Base-by-base conservation (phyloP, 2,888 invertebrate genomes). In the Parnassius smintheus region DNA sequence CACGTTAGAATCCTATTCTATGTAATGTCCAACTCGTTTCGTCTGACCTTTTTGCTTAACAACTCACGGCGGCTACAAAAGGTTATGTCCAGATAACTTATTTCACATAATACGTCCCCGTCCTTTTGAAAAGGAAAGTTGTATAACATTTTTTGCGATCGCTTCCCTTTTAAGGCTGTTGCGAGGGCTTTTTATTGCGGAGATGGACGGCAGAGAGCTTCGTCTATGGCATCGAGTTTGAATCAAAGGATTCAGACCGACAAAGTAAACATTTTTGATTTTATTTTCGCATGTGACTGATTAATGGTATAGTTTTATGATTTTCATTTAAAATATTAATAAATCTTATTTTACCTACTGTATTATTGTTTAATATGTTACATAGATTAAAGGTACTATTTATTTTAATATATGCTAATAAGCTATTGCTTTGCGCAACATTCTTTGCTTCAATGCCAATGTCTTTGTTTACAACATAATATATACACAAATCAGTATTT, bases 121-220 rank as follows among this genome's bases (percentile, higher is more conserved):
- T 86, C 87, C 85, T 84, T 91, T 91, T 88, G 86, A 91, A 86
- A 88, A 80, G 85, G 87, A 91, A 86, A 89, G 88, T 85, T 85
- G 84, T 85, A 80, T 81, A 81, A 82, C 82, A 81, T 86, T 88
- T 86, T 88, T 88, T 80, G 80, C 81, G 82, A 84, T 82, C 82
- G 80, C 71, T 75, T 77, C 81, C 88, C 86, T 86, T 87, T 84
- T 85, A 86, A 81, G 83, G 86, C 71, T 66, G 70, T 71, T 68
- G 71, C 65, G 65, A 71, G 74, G 75, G 75, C 77, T 83, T 86
- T 88, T 89, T 89, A 86, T 87, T 85, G 81, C 77, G 77, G 74
- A 77, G 82, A 80, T 75, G 81, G 78, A 81, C 72, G 72, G 76
- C 75, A 75, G 75, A 76, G 83, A 78, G 18, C 73, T 9, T 52